Evolutionary conservation across 2,113 vertebrate genomes (phyloP), one percentile per base, ranked within the genome.

Genomic region (Lepus americanus): DNA sequence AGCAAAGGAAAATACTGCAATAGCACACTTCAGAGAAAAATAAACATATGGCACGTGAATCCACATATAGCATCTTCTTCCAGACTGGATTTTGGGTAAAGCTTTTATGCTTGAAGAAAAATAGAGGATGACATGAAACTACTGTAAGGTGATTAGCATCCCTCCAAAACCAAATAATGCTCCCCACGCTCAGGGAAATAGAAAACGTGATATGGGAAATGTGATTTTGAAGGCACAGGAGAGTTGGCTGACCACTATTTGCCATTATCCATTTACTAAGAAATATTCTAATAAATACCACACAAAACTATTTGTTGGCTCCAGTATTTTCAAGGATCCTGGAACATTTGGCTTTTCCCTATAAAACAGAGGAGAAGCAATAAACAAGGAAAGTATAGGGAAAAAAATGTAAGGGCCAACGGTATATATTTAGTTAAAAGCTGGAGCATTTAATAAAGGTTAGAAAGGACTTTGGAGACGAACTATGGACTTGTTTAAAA

Each of bases 111-210:
- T 66, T 78, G 55, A 83, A 96, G 86, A 93, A 97, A 97, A 96
- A 97, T 44, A 77, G 91, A 64, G 31, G 0, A 4, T 90, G 95
- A 91, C 89, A 83, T 95, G 93, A 96, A 98, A 96, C 90, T 94
- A 76, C 81, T 92, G 59, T 92, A 90, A 95, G 74, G 87, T 97
- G 96, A 98, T 98, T 98, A 97, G 96, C 91, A 96, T 77, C 72
- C 87, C 63, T 93, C 79, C 94, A 88, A 97, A 98, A 95, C 7
- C 82, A 95, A 97, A 94, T 90, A 92, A 85, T 11, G 61, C 76
- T 96, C 91, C 77, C 61, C 90, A 64, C 73, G 77, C 87, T 96
- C 94, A 69, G 49, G 96, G 88, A 97, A 96, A 97, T 96, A 6
- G 87, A 92, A 97, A 95, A 97, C 33, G 53, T 0, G 73, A 51